A percentile compares a stretch with the other conserved stretches of the same genome.
Conservation (phyloP, 1,140 invertebrate species). For the Bombus waltoni region DNA sequence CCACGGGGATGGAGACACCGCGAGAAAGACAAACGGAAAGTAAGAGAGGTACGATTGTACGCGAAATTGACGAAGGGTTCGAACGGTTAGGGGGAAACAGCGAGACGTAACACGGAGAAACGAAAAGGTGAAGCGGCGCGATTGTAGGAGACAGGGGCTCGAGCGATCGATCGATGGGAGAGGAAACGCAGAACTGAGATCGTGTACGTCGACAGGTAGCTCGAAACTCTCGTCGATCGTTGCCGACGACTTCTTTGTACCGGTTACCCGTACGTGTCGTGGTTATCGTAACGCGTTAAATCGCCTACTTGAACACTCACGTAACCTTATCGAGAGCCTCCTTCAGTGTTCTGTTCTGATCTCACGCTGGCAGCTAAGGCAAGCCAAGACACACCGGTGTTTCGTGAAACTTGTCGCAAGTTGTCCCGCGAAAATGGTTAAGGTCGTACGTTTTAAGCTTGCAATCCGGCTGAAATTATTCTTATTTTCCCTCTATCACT, state of each 20-base stretch:
- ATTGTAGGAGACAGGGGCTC: constrained; percentile 52
- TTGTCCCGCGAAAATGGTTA: not conserved
- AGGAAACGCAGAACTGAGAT: constrained; percentile 56
- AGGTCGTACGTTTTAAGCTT: not conserved
- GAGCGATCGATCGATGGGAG: constrained; percentile 39
- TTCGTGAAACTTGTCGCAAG: not conserved
- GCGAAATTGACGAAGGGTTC: constrained; percentile 20
- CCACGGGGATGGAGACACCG: not conserved
- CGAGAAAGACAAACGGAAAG: not conserved
- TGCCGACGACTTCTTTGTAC: not conserved
- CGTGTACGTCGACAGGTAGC: constrained; percentile 54
- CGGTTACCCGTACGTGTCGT: constrained; percentile 18
- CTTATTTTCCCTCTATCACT: not conserved
- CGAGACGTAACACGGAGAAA: constrained; percentile 11
- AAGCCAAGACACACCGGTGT: not conserved
- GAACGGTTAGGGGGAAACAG: constrained; percentile 18
- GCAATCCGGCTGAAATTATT: not conserved
- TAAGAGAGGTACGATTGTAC: not conserved
- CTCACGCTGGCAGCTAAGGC: not conserved
- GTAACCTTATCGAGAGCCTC: constrained; percentile 45
- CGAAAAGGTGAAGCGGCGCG: constrained; percentile 50
- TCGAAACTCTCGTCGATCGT: constrained; percentile 11
- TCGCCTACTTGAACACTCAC: constrained; percentile 56
- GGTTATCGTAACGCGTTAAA: constrained; percentile 56
- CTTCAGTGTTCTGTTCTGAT: constrained; percentile 30